These are phyloP conservation scores for Junonia oenone DNA, from an alignment of 2,888 invertebrate genomes.

Conservation along the genomic window DNA sequence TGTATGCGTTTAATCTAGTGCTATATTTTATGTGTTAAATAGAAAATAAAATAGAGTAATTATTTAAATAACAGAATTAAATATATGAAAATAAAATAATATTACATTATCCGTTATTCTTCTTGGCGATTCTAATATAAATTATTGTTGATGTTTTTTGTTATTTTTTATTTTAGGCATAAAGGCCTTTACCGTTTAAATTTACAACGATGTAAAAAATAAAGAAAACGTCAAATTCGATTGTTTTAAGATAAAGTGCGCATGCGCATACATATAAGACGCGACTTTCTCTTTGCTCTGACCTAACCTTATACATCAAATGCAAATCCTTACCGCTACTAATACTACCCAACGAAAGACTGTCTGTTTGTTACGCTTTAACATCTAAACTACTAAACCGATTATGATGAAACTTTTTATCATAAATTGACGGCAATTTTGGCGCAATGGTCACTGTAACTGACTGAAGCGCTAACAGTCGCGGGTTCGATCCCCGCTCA, in stretches of 20 bases:
- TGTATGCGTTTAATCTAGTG: background rate
- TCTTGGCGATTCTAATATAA: no score
- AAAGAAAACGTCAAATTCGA: background rate
- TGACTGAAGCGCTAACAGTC: no score
- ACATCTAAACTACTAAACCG: no score
- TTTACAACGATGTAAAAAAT: background rate
- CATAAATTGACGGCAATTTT: no score
- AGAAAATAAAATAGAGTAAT: background rate
- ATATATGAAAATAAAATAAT: background rate
- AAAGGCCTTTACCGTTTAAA: background rate
- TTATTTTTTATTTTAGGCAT: background rate
- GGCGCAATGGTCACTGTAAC: no score
- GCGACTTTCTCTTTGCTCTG: background rate
- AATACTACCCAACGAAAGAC: no score
- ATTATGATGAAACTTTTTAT: no score
- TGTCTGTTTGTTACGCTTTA: background rate
- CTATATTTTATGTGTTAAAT: no score
- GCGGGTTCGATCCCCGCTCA: no score
- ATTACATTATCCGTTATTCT: background rate
- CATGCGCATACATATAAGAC: background rate
- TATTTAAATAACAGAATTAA: background rate
- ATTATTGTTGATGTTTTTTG: background rate
- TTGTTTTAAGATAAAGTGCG: background rate
- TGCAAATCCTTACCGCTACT: background rate
- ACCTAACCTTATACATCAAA: background rate